Conservation (phyloP, 2,797 vertebrate genomes). For the Eptatretus atami region DNA sequence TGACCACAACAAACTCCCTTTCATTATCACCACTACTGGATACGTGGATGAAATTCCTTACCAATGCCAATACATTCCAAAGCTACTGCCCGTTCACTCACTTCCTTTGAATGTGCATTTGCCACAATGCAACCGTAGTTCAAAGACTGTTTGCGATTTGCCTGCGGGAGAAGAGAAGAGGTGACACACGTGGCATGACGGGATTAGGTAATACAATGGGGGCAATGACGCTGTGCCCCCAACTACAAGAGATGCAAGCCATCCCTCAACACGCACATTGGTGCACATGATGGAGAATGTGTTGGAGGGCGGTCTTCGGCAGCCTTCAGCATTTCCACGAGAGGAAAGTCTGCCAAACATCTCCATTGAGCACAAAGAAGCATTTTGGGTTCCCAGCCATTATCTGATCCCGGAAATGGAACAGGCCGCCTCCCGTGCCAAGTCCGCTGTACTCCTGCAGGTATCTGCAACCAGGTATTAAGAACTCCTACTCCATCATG, state of each 20-base stretch:
- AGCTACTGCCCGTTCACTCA: constrained; percentile 12
- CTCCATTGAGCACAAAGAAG: constrained; percentile 69
- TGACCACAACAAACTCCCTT: no score
- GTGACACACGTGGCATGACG: no score
- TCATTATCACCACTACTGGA: no score
- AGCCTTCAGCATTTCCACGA: constrained; percentile 50
- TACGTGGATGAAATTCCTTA: no score
- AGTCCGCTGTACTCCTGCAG: constrained; percentile 72
- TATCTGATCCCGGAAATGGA: constrained; percentile 96
- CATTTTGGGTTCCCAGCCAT: constrained; percentile 49
- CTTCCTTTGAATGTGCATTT: constrained; percentile 46
- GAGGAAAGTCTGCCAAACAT: constrained; percentile 80
- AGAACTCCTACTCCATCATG: no score
- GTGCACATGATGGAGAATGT: constrained; percentile 67
- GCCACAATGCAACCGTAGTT: constrained; percentile 92
- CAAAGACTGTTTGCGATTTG: constrained; percentile 74
- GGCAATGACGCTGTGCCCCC: no score
- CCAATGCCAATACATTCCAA: no score
- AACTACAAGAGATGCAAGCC: no score
- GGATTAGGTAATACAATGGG: no score
- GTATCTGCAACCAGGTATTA: constrained; percentile 22
- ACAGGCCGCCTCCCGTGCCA: constrained; percentile 79
- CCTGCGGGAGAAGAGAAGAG: constrained; percentile 18
- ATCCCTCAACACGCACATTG: constrained; percentile 11
- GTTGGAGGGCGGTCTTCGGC: constrained; percentile 23